phyloP scores from a whole-genome alignment of 2,888 invertebrate species.

The Limnephilus lunatus region DNA sequence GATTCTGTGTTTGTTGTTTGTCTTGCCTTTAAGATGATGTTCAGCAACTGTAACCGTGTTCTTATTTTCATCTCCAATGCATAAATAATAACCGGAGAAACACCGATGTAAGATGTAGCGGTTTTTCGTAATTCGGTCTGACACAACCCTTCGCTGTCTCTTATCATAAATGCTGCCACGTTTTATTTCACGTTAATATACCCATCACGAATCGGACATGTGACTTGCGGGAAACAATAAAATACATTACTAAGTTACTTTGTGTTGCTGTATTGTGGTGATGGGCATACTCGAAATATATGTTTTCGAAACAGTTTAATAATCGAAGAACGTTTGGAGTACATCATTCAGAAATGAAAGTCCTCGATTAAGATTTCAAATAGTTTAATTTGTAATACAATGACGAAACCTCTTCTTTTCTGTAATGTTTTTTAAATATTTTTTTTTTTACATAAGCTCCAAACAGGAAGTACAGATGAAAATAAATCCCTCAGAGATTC shows the following conservation, averaged over 20 bases:
- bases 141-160: neutral
- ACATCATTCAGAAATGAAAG: neutral
- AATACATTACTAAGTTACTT: neutral
- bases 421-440: too few species aligned
- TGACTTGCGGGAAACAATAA: slow-evolving; percentile 2
- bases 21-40: slow-evolving; percentile 2
- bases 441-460: too few species aligned
- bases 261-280: neutral
- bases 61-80: neutral
- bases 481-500: too few species aligned
- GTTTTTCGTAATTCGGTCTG: neutral
- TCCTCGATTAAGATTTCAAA: neutral
- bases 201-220: neutral
- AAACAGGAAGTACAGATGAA: too few species aligned
- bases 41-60: neutral
- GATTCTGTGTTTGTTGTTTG: neutral
- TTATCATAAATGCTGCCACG: slow-evolving; percentile 8
- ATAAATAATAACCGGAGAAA: neutral
- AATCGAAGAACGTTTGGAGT: neutral
- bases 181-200: slow-evolving; percentile 1
- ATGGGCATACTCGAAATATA: neutral
- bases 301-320: neutral
- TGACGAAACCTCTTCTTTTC: too few species aligned
- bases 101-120: neutral
- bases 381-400: too few species aligned